Evolutionary conservation across 2,888 invertebrate genomes (phyloP), one percentile per base, ranked within the genome.

Genomic region (Andrena hattorfiana): DNA sequence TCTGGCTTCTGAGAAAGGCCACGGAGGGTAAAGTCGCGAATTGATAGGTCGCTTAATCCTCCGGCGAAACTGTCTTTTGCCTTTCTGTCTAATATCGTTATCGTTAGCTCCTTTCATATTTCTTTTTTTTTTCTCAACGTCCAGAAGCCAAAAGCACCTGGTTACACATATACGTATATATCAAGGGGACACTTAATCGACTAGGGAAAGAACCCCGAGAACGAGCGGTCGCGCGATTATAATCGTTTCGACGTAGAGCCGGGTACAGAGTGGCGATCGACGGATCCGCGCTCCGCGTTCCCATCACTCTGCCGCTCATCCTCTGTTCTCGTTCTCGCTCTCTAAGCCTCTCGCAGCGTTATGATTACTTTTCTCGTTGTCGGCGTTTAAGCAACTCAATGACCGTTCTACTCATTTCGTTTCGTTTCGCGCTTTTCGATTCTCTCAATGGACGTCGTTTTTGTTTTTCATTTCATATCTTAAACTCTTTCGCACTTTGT

Each of bases 1-100:
- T 88, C 85, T 85, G 89, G 89, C 88, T 89, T 89, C 89, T 84
- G 89, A 79, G 79, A 87, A 84, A 87, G 83, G 72, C 86, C 74
- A 68, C 48, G 79, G 77, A 70, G 66, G 69, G 68, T 28, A 54
- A 35, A 30, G 63, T 62, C 20, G 20, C 51, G 20, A 56, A 20
- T 56, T 20, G 51, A 51, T 42, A 42, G 13, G 42, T 13, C 42
- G 42, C 13, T 42, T 42, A 42, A 42, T 42, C 54, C 54, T 56
- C 54, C 54, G 54, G 23, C 23, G 26, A 8, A 20, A 56, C 54
- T 56, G 54, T 56, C 54, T 56, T 56, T 56, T 56, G 26, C 56
- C 56, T 56, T 56, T 56, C 56, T 42, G 4, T 42, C 42, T 49
- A 16, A 20, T 59, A 35, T 67, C 16, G 3, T 54, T 35, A 51